Conservation (phyloP, 2,113 vertebrate species). For the Corydoras sp. region DNA sequence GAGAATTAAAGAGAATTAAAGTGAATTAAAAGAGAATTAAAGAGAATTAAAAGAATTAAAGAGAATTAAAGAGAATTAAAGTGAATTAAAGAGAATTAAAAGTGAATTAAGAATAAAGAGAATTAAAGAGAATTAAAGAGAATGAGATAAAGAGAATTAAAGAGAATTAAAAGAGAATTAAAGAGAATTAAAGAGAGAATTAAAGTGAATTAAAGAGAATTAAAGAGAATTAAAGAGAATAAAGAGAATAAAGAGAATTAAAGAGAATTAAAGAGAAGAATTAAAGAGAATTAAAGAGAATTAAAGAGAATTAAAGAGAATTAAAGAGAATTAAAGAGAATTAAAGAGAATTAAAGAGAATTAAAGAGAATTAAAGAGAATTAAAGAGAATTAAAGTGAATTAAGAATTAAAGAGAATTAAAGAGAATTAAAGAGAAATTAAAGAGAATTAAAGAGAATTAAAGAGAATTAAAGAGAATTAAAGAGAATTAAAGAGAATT, state of each 20-base stretch:
- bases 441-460: not conserved
- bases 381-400: not conserved
- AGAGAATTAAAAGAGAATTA: not conserved
- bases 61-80: not conserved
- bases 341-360: not conserved
- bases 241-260: too few relatives aligned
- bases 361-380: too few relatives aligned
- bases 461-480: not conserved
- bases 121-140: fast-evolving
- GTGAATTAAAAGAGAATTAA: not conserved
- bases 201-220: not conserved
- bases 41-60: too few relatives aligned
- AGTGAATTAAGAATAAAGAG: not conserved
- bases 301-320: not conserved
- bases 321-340: not conserved
- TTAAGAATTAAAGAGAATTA: too few relatives aligned
- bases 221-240: fast-evolving
- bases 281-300: not conserved
- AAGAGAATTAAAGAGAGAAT: too few relatives aligned
- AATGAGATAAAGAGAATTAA: not conserved
- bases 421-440: fast-evolving
- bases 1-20: not conserved
- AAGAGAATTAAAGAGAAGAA: too few relatives aligned
- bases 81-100: not conserved
- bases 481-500: not conserved